Conservation (phyloP, 2,888 invertebrate species). For the Caenorhabditis japonica region DNA sequence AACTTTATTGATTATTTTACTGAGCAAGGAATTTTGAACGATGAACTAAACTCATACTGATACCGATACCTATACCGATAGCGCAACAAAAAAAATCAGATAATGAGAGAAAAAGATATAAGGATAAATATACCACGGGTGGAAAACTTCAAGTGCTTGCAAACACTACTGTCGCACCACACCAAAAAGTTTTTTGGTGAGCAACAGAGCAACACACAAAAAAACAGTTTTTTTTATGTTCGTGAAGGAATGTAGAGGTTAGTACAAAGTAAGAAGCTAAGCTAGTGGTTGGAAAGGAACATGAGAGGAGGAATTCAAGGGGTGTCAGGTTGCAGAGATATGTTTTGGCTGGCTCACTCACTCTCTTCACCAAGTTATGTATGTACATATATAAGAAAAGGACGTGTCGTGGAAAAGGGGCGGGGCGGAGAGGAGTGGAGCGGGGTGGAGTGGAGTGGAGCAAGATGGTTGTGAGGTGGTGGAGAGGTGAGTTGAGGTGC, state of each 20-base stretch:
- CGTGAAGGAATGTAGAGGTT: not conserved
- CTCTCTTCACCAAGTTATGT: slow-evolving; percentile 18
- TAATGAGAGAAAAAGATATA: not conserved
- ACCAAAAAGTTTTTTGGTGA: slow-evolving; percentile 3
- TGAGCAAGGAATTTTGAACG: too few relatives aligned
- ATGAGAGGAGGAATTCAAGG: slow-evolving; percentile 27
- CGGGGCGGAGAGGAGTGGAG: not conserved
- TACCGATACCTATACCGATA: too few relatives aligned
- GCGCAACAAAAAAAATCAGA: slow-evolving; percentile 1
- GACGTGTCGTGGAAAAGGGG: slow-evolving; percentile 1
- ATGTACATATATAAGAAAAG: slow-evolving; percentile 9
- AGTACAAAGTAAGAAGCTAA: too few relatives aligned
- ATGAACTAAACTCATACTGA: too few relatives aligned
- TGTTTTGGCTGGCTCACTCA: slow-evolving; percentile 20
- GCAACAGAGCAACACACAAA: not conserved
- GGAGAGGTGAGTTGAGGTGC: slow-evolving; percentile 1
- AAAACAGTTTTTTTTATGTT: not conserved
- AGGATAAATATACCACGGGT: not conserved
- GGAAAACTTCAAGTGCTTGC: not conserved
- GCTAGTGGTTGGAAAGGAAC: slow-evolving; percentile 8
- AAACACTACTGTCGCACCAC: not conserved
- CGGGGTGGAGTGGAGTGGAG: not conserved
- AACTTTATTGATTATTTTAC: too few relatives aligned
- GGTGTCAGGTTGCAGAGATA: slow-evolving; percentile 42
- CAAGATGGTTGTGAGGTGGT: not conserved